These are phyloP conservation scores for Phenacoccus solenopsis DNA, from an alignment of 1,140 invertebrate species.

Conservation along the genomic window DNA sequence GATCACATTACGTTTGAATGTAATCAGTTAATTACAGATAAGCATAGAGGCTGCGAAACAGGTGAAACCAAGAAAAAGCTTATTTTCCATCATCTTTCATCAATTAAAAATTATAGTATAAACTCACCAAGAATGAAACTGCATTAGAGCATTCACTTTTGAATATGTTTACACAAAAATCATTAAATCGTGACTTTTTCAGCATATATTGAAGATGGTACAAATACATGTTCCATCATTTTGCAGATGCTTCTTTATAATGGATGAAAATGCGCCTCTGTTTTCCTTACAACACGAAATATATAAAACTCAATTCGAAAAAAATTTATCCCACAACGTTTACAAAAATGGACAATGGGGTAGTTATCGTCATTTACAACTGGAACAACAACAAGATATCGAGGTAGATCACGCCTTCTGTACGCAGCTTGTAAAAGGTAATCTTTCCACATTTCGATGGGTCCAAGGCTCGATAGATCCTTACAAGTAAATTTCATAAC, in stretches of 20 bases:
- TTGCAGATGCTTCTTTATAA: constrained; percentile 46
- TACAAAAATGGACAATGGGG: constrained; percentile 62
- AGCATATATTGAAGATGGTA: too few relatives aligned
- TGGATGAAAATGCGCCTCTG: constrained; percentile 47
- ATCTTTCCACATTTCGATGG: constrained; percentile 76
- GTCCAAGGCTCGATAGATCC: constrained; percentile 45
- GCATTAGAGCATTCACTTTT: too few relatives aligned
- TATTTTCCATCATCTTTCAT: too few relatives aligned
- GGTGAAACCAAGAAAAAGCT: too few relatives aligned
- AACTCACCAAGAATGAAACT: too few relatives aligned
- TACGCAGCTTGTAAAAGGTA: constrained; percentile 64
- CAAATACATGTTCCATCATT: background rate
- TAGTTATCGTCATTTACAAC: constrained; percentile 54
- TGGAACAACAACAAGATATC: constrained; percentile 36
- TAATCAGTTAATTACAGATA: too few relatives aligned
- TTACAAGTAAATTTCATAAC: constrained; percentile 40
- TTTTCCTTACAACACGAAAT: constrained; percentile 48
- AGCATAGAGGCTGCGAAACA: too few relatives aligned
- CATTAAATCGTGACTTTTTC: too few relatives aligned
- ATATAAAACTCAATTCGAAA: constrained; percentile 47
- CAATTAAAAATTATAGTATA: too few relatives aligned
- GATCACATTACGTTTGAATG: too few relatives aligned
- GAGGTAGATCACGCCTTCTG: constrained; percentile 54
- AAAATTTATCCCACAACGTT: constrained; percentile 68
- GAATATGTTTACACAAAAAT: too few relatives aligned